A percentile compares a stretch with the other conserved stretches of the same genome.
Evolutionary conservation across 1,140 invertebrate genomes (phyloP).

Genomic region (Rhopalosiphum padi): DNA sequence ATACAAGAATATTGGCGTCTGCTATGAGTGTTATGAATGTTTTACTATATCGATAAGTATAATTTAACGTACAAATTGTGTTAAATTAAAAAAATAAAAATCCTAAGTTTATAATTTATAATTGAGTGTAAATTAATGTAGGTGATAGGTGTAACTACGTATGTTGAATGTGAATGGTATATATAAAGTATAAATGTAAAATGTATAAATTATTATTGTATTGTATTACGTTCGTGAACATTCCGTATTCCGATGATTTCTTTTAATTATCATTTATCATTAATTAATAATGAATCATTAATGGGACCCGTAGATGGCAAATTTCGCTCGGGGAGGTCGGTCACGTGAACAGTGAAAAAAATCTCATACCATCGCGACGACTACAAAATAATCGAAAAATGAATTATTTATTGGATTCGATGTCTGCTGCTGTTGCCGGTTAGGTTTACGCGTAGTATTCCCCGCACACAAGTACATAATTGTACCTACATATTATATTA

Average conservation of each 20-base stretch:
- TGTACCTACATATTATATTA: neutral
- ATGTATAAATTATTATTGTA: too few species aligned
- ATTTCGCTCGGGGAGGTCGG: neutral
- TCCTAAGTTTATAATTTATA: neutral
- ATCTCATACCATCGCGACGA: neutral
- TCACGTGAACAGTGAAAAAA: neutral
- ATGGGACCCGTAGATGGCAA: neutral
- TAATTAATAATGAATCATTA: neutral
- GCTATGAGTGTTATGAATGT: too few species aligned
- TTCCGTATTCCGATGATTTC: neutral
- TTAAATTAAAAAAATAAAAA: neutral
- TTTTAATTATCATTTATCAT: neutral
- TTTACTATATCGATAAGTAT: too few species aligned
- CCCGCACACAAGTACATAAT: neutral
- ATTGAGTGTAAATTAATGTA: neutral
- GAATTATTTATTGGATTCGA: constrained; percentile 3
- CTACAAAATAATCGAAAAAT: neutral
- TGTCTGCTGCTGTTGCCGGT: neutral
- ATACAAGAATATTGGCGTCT: too few species aligned
- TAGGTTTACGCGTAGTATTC: neutral
- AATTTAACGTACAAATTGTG: too few species aligned
- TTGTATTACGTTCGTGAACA: neutral
- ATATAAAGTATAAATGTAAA: too few species aligned
- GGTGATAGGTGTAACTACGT: neutral
- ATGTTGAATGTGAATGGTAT: neutral